phyloP scores from a whole-genome alignment of 1,140 invertebrate genomes.

The Cepaea nemoralis region DNA sequence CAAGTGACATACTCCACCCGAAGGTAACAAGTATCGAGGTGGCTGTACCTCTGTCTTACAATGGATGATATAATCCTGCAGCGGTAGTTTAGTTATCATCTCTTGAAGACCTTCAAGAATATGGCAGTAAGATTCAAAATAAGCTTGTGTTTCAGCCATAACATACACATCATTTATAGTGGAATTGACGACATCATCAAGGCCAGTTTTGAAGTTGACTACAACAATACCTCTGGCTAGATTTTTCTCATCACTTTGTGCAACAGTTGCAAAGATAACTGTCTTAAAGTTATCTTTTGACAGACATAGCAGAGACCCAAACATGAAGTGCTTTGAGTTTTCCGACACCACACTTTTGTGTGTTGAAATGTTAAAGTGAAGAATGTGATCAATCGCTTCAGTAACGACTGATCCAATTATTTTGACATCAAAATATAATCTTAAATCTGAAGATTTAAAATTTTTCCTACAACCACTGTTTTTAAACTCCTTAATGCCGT shows the following conservation, averaged over 20 bases:
- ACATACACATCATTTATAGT: constrained; percentile 38
- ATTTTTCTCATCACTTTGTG: constrained; percentile 73
- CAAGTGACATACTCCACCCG: constrained; percentile 45
- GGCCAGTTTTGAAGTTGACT: constrained; percentile 65
- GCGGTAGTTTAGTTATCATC: constrained; percentile 56
- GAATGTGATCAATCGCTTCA: constrained; percentile 43
- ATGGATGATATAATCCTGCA: constrained; percentile 60
- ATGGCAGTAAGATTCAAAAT: constrained; percentile 74
- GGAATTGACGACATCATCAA: constrained; percentile 17
- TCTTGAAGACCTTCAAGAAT: constrained; percentile 67
- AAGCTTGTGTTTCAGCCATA: constrained; percentile 73
- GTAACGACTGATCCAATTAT: constrained; percentile 47
- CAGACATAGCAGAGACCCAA: constrained; percentile 81
- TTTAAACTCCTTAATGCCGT: constrained; percentile 65
- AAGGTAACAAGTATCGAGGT: constrained; percentile 40
- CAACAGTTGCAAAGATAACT: constrained; percentile 79
- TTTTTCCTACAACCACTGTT: not conserved
- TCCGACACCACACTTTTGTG: constrained; percentile 64
- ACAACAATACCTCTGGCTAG: constrained; percentile 47
- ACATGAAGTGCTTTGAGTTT: constrained; percentile 77
- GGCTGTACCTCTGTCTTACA: constrained; percentile 46
- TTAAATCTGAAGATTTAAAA: not conserved
- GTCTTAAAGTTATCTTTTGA: constrained; percentile 79
- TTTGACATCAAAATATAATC: constrained; percentile 51
- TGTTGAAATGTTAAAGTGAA: constrained; percentile 58